Evolutionary conservation across 1,140 invertebrate species (phyloP), one percentile per base, ranked within the genome.

Genomic region (Globodera ellingtonae): DNA sequence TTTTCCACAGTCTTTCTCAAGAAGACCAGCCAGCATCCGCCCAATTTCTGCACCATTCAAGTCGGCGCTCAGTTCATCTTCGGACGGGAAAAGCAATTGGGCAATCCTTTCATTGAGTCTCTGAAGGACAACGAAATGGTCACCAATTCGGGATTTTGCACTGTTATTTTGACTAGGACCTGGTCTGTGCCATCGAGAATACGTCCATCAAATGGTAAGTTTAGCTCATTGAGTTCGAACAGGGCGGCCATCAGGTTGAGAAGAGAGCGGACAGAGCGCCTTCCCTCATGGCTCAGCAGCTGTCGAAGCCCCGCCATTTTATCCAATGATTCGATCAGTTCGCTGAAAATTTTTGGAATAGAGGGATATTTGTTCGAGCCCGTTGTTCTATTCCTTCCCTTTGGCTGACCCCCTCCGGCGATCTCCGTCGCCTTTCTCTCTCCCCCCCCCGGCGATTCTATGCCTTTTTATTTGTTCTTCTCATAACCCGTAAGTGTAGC

Each of bases 121-220:
- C 83, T 84, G 48, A 72, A 79, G 67, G 52, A 52, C 10, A 52
- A 35, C 35, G 35, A 35, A 35, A 35, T 15, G 13, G 59, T 65
- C 59, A 13, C 59, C 13, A 65, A 65, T 13, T 65, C 21, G 59
- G n/a, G 59, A 21, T 21, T 21, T 65, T 65, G 59, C 13, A 21
- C 13, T 21, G 1, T 65, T 65, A 21, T 80, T 35, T 52, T n/a
- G 35, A 35, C 35, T 35, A 35, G 35, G 35, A 85, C 84, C 72
- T 84, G 78, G 72, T 84, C 67, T 48, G 56, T 84, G 24, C 80
- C 84, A 70, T 85, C 84, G n/a, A 85, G 71, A 81, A 85, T 85
- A 24, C 85, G 18, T 65, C 84, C 84, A 75, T 85, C 84, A 79
- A 85, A 85, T 50, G 84, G 84, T 10, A 85, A 67, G 9, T 86